Conservation (phyloP, 2,113 vertebrate genomes). For the Formicarius rufipectus region DNA sequence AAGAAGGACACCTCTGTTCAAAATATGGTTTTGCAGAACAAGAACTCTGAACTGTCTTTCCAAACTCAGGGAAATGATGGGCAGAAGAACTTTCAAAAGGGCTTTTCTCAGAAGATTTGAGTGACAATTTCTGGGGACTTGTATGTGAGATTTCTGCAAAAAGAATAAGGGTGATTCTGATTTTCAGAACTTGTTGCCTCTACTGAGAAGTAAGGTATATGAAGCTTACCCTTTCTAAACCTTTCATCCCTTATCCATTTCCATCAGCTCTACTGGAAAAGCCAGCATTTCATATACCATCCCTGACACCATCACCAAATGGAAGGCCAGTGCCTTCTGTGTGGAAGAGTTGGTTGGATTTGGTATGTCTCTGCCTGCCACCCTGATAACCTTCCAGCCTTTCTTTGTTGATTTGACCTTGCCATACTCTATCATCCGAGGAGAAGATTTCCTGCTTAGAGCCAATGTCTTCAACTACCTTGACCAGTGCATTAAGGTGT, state of each 20-base stretch:
- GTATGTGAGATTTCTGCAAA: neutral
- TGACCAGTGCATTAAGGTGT: constrained; percentile 45
- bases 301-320: constrained; percentile 86
- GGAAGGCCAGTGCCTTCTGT: constrained; percentile 85
- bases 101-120: neutral
- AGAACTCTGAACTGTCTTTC: neutral
- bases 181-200: neutral
- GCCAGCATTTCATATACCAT: constrained; percentile 44
- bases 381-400: constrained; percentile 77
- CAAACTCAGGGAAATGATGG: neutral
- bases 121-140: neutral
- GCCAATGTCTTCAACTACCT: constrained; percentile 77
- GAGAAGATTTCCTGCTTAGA: constrained; percentile 80
- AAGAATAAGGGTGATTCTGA: neutral
- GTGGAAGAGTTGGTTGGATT: constrained; percentile 75
- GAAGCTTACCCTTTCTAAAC: neutral
- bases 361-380: constrained; percentile 71
- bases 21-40: neutral
- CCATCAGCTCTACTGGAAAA: constrained; percentile 42
- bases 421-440: constrained; percentile 80
- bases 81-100: neutral
- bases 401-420: constrained; percentile 85
- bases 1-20: neutral
- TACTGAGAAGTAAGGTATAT: neutral
- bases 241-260: neutral